Evolutionary conservation across 2,888 invertebrate species (phyloP), one percentile per base, ranked within the genome.

Genomic region (Dasypolia templi): DNA sequence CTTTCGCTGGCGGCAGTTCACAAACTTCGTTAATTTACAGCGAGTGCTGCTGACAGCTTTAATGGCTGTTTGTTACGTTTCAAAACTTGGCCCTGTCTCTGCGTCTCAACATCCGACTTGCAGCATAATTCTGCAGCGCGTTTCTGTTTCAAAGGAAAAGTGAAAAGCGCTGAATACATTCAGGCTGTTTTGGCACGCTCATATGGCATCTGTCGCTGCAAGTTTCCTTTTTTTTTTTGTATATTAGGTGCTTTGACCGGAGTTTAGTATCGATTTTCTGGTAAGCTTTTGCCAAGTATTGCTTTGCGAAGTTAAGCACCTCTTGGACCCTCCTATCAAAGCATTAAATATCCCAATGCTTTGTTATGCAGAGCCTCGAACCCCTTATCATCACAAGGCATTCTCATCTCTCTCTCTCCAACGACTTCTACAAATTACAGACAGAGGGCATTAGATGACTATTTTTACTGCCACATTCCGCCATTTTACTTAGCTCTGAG

Each of bases 21-120:
- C 63, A 72, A 84, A 88, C 81, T 88, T 82, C 72, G 78, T 85
- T 89, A 86, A 87, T 88, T 84, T 75, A 75, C 76, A 72, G 55
- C 72, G 67, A 72, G 73, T 79, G 83, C 56, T 71, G 61, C 66
- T 86, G 80, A 72, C 86, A 81, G 81, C 79, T 84, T 78, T 81
- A 86, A 81, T 81, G 72, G 77, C 68, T 76, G 70, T 77, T 83
- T 79, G 76, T 62, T 68, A 77, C 46, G 53, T 86, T 78, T 72
- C 63, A 44, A 76, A 80, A 77, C 75, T 79, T 75, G 73, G 56
- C 63, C 71, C 72, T 76, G 59, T 51, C 71, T 49, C 29, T 35
- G 17, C 69, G 49, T 53, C 70, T 72, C 69, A 67, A 72, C 67
- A 55, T 61, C 68, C n/a, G 62, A 67, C 56, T 77, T 73, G 59